Evolutionary conservation across 2,888 invertebrate species (phyloP), one percentile per base, ranked within the genome.

Genomic region (Harpalus rubripes): DNA sequence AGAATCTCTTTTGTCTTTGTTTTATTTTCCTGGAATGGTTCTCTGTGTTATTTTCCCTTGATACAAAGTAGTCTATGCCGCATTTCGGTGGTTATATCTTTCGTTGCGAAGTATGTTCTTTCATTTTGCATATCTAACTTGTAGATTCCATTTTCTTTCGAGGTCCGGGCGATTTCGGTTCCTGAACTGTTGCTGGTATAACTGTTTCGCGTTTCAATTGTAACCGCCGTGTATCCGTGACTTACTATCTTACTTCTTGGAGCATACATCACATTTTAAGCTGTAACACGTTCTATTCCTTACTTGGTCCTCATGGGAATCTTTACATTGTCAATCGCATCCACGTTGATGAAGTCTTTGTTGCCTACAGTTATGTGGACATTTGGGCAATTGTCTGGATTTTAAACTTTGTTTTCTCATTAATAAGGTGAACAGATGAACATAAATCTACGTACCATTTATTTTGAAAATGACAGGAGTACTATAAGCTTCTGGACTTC

Each of bases 131-230:
- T 18, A 59, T 72, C 58, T 10, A 82, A 18, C 22, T 22, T 3
- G n/a, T n/a, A n/a, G n/a, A n/a, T 22, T 22, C 1, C 3, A 22
- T 22, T 22, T 22, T 22, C 22, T 22, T 22, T 3, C 22, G 22
- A 22, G 1, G 3, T 22, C 1, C 22, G 1, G 22, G 3, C 22
- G 22, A 22, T 22, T 22, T 22, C 3, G 22, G 22, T 22, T 22
- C 22, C 22, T 22, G 1, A 1, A 22, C 22, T 22, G 22, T 22
- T 3, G 3, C 22, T 22, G 22, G 3, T 22, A 22, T 22, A 22
- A 1, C 86, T 86, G 0, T 87, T 86, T 32, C 84, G 44, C 10
- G 68, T 68, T 65, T 85, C 72, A 84, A 88, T 87, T 52, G 74
- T 72, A 26, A 87, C 86, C 44, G 39, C 86, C 44, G 39, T 76